Conservation (phyloP, 1,140 invertebrate species). For the Melitaea cinxia region DNA sequence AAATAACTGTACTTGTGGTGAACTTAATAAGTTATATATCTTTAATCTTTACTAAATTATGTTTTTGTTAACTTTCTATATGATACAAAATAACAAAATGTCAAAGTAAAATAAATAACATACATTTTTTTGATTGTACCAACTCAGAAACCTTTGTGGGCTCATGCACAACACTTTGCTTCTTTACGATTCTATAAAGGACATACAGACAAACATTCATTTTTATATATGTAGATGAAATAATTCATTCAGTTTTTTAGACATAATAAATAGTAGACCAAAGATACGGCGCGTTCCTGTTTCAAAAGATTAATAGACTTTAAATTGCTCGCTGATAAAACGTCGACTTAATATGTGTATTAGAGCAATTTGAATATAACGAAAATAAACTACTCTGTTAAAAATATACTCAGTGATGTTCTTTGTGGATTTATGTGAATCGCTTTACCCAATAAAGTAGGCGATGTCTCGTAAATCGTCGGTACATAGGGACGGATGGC, state of each 20-base stretch:
- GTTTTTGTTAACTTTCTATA: background rate
- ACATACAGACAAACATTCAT: too few relatives aligned
- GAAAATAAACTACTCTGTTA: constrained; percentile 37
- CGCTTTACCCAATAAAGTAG: constrained; percentile 76
- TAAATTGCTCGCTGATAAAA: constrained; percentile 3
- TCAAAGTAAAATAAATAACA: too few relatives aligned
- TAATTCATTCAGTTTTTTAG: too few relatives aligned
- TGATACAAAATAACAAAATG: too few relatives aligned
- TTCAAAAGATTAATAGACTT: background rate
- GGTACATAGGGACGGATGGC: constrained; percentile 61
- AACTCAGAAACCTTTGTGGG: too few relatives aligned
- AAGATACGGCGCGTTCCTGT: too few relatives aligned
- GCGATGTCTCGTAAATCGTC: constrained; percentile 74
- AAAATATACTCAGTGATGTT: constrained; percentile 56
- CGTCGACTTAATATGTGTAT: constrained; percentile 15
- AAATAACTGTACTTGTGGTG: constrained; percentile 48
- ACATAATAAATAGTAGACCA: too few relatives aligned
- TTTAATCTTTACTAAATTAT: background rate
- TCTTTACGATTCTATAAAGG: too few relatives aligned
- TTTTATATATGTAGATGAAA: too few relatives aligned
- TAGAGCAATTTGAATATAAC: constrained; percentile 29
- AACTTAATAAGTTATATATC: background rate
- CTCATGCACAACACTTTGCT: too few relatives aligned
- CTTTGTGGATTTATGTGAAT: constrained; percentile 74
- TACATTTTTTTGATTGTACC: too few relatives aligned